phyloP scores from a whole-genome alignment of 2,797 vertebrate genomes.

The Streptopelia turtur region DNA sequence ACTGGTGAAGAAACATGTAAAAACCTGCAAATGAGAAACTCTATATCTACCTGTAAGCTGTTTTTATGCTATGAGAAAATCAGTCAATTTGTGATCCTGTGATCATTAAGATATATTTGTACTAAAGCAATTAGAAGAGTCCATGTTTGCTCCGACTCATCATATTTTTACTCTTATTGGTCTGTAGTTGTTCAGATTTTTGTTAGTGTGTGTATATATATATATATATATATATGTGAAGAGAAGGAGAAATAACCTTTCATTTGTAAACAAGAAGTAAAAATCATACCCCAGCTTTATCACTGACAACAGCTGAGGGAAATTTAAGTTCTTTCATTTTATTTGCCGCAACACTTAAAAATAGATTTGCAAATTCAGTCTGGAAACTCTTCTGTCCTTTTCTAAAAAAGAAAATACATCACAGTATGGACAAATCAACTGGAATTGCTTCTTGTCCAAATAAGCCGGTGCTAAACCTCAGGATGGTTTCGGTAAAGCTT shows the following conservation, averaged over 20 bases:
- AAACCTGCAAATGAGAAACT: background rate
- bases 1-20: background rate
- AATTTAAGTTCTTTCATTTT: background rate
- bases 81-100: background rate
- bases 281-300: background rate
- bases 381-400: background rate
- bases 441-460: slow-evolving; percentile 1
- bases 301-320: background rate
- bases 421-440: slow-evolving; percentile 25
- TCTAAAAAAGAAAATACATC: background rate
- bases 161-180: background rate
- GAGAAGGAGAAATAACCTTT: slow-evolving; percentile 15
- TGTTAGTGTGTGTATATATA: background rate
- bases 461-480: background rate
- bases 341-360: slow-evolving; percentile 24
- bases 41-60: background rate
- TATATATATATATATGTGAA: background rate
- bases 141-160: background rate
- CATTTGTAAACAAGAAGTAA: background rate
- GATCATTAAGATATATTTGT: background rate
- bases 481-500: background rate
- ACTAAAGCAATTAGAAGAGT: background rate
- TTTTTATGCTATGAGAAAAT: background rate
- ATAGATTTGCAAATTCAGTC: slow-evolving; percentile 7
- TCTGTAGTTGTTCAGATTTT: background rate